Percentiles rank a stretch among this genome's conserved stretches.
phyloP scores from a whole-genome alignment of 2,888 invertebrate genomes.

The Lutraria lutraria region DNA sequence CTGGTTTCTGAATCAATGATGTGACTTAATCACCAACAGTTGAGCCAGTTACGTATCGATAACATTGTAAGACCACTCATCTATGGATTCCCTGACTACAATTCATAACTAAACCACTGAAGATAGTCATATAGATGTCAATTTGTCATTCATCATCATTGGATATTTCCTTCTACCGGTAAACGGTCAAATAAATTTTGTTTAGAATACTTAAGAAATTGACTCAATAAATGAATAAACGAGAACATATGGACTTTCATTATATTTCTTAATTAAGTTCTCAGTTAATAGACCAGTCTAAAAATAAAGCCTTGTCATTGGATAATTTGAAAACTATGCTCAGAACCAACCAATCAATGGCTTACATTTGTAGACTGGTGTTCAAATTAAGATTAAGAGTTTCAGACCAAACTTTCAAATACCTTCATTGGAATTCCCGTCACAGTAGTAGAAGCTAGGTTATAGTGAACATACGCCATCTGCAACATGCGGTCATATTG shows the following conservation, averaged over 20 bases:
- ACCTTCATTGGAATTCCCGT: conserved; percentile 99
- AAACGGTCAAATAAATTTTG: not conserved
- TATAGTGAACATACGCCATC: conserved; percentile 91
- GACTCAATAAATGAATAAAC: not conserved
- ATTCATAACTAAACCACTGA: not conserved
- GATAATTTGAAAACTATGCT: not conserved
- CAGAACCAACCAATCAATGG: not conserved
- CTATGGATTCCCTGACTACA: not conserved
- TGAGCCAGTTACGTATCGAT: not conserved
- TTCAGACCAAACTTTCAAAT: not conserved
- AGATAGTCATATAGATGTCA: not conserved
- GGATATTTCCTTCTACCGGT: not conserved
- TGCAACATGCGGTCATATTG: conserved; percentile 85
- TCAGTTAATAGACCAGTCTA: not conserved
- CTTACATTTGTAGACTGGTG: not conserved
- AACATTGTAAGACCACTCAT: not conserved
- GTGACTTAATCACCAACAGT: not conserved
- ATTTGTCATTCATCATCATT: not conserved
- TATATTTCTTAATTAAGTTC: too few relatives aligned
- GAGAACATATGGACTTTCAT: too few relatives aligned
- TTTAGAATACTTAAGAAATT: not conserved
- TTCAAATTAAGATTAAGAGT: not conserved
- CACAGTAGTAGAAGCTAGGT: conserved; percentile 97
- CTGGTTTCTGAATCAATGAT: not conserved
- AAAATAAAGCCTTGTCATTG: not conserved